These are phyloP conservation scores for Guaruba guarouba DNA, from an alignment of 2,113 vertebrate genomes.

Conservation along the genomic window DNA sequence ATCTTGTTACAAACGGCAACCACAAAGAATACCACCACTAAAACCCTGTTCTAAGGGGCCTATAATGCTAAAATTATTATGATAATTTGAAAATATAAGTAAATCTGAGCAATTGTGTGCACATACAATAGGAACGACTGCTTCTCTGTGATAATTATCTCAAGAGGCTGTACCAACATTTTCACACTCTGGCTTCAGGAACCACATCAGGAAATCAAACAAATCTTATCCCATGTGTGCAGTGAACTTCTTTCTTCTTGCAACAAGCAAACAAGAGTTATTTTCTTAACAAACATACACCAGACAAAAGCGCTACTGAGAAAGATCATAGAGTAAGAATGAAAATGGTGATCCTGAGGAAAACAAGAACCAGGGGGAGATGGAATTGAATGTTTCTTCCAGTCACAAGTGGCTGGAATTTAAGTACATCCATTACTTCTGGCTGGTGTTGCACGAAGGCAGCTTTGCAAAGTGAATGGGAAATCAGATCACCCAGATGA, in stretches of 20 bases:
- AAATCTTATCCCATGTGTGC: conserved; percentile 8
- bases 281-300: conserved; percentile 49
- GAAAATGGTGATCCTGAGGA: neutral
- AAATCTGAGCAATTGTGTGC: neutral
- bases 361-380: neutral
- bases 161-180: conserved; percentile 12
- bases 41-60: neutral
- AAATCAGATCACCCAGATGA: neutral
- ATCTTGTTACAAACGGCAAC: neutral
- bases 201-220: conserved; percentile 24
- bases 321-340: neutral
- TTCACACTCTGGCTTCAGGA: conserved; percentile 14
- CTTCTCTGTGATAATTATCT: neutral
- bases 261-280: conserved; percentile 13
- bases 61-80: neutral
- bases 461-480: neutral
- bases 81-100: neutral
- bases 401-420: neutral
- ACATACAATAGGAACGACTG: neutral
- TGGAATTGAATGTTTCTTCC: neutral
- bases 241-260: neutral
- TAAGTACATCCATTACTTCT: neutral
- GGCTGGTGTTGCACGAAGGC: neutral
- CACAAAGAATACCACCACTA: neutral
- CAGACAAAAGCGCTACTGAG: conserved; percentile 8